Base-by-base conservation (phyloP, 1,140 invertebrate genomes). In the Ceratosolen solmsi region DNA sequence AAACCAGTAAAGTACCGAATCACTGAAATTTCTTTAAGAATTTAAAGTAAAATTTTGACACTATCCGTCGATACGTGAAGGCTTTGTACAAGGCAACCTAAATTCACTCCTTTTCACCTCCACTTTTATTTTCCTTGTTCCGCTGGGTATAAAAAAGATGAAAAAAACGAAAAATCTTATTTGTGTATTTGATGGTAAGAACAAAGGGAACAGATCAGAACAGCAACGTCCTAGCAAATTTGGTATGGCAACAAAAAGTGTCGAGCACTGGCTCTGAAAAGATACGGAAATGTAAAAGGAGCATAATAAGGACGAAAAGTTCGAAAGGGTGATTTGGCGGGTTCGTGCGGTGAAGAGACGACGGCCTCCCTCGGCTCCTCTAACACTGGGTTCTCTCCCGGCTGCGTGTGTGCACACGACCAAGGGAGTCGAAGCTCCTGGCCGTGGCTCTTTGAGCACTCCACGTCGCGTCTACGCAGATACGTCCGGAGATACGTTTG, bases 401-500 rank as follows among this genome's bases (percentile, higher is more conserved):
- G 17, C 1, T 13, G 33, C 36, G 36, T 68, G 22, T 22, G 36
- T 68, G 63, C 20, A 38, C 33, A 38, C 51, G 17, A 15, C 63
- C n/a, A 33, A 22, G 36, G 3, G 56, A 11, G 36, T 56, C 3
- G 15, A 27, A 33, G 49, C 49, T 56, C 22, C 70, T 68, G 63
- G 30, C 63, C 17, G 33, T 71, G 30, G 49, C 70, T 72, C 70
- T 80, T 80, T 80, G 70, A 80, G 75, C n/a, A n/a, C 38, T 76
- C 65, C 51, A 54, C 41, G 38, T 74, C 72, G 71, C 46, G 58
- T 76, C 73, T 76, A 76, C 68, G 73, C 75, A 78, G 81, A 82
- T 82, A 82, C 65, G 74, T 60, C 30, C 36, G 68, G 54, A 82
- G 81, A 82, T 82, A 82, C 75, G 81, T 82, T 82, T 82, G 68